Percentiles rank a stretch among this genome's conserved stretches.
Evolutionary conservation across 2,888 invertebrate species (phyloP).

Genomic region (Athrips mouffetella): DNA sequence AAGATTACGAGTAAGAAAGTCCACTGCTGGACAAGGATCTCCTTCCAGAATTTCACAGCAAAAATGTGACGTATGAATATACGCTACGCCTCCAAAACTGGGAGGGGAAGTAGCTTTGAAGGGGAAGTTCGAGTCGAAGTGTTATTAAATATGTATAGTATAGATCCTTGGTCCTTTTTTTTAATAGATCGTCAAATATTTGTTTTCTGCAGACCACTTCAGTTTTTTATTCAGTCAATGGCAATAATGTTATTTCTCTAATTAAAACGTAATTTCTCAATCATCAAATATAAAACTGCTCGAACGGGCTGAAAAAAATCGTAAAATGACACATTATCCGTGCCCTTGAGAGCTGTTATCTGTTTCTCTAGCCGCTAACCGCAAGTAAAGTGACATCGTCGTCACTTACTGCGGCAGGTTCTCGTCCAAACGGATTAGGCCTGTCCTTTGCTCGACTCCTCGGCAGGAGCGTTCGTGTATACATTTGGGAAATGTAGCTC

Average conservation of each 20-base stretch:
- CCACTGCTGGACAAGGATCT: no score
- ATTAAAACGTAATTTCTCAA: neutral
- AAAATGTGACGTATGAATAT: no score
- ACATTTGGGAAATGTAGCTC: constrained; percentile 66
- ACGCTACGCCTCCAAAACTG: no score
- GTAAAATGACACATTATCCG: constrained; percentile 11
- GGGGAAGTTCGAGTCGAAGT: no score
- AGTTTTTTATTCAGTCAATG: neutral
- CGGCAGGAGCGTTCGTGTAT: constrained; percentile 47
- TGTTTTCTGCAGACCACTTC: no score
- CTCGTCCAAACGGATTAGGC: constrained; percentile 63
- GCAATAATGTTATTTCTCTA: neutral
- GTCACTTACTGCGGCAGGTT: constrained; percentile 32
- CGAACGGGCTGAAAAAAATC: neutral
- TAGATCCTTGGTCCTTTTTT: no score
- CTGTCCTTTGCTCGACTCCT: constrained; percentile 58
- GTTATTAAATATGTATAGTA: no score
- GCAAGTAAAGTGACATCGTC: constrained; percentile 22
- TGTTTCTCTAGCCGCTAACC: constrained; percentile 21
- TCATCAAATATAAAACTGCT: neutral
- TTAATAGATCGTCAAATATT: no score
- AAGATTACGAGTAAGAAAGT: no score
- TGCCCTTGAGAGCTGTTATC: constrained; percentile 26
- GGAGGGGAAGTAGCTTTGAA: no score
- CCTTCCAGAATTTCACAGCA: no score